Percentiles rank a stretch among this genome's conserved stretches.
Evolutionary conservation across 2,113 vertebrate genomes (phyloP).

Genomic region (Hippocampus guttulatus): DNA sequence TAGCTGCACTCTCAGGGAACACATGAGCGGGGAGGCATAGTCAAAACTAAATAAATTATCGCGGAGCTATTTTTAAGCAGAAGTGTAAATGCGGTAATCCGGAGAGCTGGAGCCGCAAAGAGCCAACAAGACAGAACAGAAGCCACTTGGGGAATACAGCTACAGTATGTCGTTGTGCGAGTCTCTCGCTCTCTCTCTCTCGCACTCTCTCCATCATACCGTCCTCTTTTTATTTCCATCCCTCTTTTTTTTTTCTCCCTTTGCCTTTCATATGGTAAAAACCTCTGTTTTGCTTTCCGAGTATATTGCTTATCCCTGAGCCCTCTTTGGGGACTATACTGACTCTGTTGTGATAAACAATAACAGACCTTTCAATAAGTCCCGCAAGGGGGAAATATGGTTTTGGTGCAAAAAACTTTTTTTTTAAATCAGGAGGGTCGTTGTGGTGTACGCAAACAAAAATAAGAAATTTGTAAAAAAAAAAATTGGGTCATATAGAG

Average conservation of each 20-base stretch:
- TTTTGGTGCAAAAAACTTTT: slow-evolving; percentile 23
- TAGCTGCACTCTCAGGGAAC: slow-evolving; percentile 49
- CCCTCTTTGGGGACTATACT: slow-evolving; percentile 47
- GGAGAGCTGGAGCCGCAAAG: slow-evolving; percentile 59
- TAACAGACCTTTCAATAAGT: slow-evolving; percentile 53
- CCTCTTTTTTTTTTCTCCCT: neutral
- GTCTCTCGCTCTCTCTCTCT: slow-evolving; percentile 13
- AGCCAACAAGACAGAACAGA: slow-evolving; percentile 52
- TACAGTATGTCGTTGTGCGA: slow-evolving; percentile 52
- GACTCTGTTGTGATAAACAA: slow-evolving; percentile 58
- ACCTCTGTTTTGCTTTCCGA: slow-evolving; percentile 43
- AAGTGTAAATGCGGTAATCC: slow-evolving; percentile 77
- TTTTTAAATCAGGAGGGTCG: slow-evolving; percentile 25
- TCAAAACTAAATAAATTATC: slow-evolving; percentile 75
- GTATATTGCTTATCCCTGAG: slow-evolving; percentile 56
- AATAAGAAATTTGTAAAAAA: slow-evolving; percentile 2
- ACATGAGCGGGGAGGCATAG: slow-evolving; percentile 57
- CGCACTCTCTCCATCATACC: slow-evolving; percentile 6
- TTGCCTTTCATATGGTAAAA: slow-evolving; percentile 66
- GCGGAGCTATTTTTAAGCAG: slow-evolving; percentile 73
- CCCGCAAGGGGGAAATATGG: slow-evolving; percentile 46
- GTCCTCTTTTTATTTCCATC: neutral
- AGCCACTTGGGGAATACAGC: slow-evolving; percentile 62
- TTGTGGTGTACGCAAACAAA: slow-evolving; percentile 20
- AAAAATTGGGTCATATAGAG: too few species aligned